phyloP scores from a whole-genome alignment of 1,140 invertebrate genomes.

The Drosophila ohnishii region DNA sequence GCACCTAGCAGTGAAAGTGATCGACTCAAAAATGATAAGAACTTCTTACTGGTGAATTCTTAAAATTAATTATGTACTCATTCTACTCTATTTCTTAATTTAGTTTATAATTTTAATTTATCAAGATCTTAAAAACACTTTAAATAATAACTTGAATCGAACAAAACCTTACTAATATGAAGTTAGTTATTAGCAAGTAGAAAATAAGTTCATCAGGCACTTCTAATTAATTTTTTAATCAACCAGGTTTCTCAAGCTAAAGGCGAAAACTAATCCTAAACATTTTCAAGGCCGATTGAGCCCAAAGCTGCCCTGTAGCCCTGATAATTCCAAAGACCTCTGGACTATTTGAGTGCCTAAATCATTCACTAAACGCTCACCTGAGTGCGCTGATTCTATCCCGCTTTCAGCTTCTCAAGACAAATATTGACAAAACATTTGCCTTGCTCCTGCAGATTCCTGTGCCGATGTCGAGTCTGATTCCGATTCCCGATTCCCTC shows the following conservation, averaged over 20 bases:
- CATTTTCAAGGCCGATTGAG: neutral
- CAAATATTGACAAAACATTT: conserved; percentile 81
- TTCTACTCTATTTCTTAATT: no score
- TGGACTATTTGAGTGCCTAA: conserved; percentile 11
- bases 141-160: no score
- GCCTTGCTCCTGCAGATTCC: conserved; percentile 26
- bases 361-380: conserved; percentile 30
- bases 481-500: conserved; percentile 4
- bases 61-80: no score
- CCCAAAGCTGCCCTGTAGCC: no score
- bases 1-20: conserved; percentile 2
- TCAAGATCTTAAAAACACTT: no score
- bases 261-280: neutral
- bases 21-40: neutral
- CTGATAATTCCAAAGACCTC: neutral
- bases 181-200: no score
- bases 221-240: neutral
- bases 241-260: neutral
- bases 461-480: neutral
- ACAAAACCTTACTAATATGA: no score
- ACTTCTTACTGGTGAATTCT: no score
- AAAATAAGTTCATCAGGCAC: no score
- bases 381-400: conserved; percentile 20
- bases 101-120: no score
- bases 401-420: conserved; percentile 19